Evolutionary conservation across 2,113 vertebrate genomes (phyloP), one percentile per base, ranked within the genome.

Genomic region (Baryphthengus martii): DNA sequence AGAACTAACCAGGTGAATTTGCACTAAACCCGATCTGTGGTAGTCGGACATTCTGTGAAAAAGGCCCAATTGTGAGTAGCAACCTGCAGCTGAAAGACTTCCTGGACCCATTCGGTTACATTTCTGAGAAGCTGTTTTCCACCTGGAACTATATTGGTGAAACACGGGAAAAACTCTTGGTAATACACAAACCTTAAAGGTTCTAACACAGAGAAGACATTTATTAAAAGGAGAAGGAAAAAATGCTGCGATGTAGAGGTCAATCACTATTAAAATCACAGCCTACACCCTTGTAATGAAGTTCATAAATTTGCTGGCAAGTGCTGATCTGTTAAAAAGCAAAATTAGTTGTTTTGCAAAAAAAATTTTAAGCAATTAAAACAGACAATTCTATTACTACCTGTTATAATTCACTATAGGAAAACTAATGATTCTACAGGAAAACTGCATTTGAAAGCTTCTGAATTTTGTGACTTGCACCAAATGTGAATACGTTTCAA

Each of bases 51-150:
- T 53, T 53, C 37, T 13, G 45, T 50, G 66, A 82, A 71, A 68
- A 74, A 31, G 39, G 11, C 8, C 11, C 42, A 13, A 0, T 1
- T 1, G 0, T 21, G 59, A 75, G 39, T 1, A 77, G 53, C 40
- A 42, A 55, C 39, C 44, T 55, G 70, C 74, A 79, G 71, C 63
- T 56, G 66, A 21, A 44, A 37, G 23, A 26, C 25, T 75, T 78
- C 89, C 39, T 28, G 24, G 84, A 35, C 4, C 44, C 31, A 76
- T 18, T 70, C 67, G 59, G 28, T 25, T 3, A 21, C 26, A 18
- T 26, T 35, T 37, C 58, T 77, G 65, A 35, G 8, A 85, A 70
- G 13, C 8, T 7, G 7, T 25, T 67, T 44, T 67, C 75, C 33
- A 71, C 80, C 78, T 65, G 39, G 63, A 85, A 50, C 15, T 18